A percentile compares a stretch with the other conserved stretches of the same genome.
phyloP scores from a whole-genome alignment of 2,797 vertebrate genomes.

The Eulemur rubriventer region DNA sequence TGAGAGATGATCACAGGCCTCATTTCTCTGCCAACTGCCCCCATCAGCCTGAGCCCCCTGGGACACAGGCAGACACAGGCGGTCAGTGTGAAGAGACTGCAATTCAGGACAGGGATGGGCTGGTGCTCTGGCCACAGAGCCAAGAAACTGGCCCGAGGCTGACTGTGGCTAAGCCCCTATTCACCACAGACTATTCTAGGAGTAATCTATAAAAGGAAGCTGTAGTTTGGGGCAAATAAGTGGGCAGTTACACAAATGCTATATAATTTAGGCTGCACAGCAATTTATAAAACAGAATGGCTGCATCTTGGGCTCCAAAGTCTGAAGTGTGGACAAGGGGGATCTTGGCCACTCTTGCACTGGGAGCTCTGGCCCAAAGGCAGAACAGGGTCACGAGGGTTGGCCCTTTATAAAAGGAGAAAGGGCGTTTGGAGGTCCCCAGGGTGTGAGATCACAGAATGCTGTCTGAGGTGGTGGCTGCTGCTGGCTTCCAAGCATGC shows the following conservation, averaged over 20 bases:
- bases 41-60: neutral
- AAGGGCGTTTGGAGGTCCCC: neutral
- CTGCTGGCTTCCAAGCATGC: neutral
- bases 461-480: neutral
- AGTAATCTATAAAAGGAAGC: slow-evolving; percentile 41
- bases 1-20: neutral
- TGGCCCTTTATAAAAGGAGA: neutral
- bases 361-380: neutral
- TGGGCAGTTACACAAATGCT: slow-evolving; percentile 2
- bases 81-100: neutral
- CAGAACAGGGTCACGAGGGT: neutral
- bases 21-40: neutral
- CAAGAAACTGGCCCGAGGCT: neutral
- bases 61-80: neutral
- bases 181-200: neutral
- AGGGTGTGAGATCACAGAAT: neutral
- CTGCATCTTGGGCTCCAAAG: neutral
- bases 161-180: neutral
- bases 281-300: neutral
- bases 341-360: neutral
- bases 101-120: neutral
- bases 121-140: neutral
- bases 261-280: neutral
- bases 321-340: neutral
- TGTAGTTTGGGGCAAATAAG: neutral